Evolutionary conservation across 2,113 vertebrate species (phyloP).

Genomic region (Paraplagusia blochii): DNA sequence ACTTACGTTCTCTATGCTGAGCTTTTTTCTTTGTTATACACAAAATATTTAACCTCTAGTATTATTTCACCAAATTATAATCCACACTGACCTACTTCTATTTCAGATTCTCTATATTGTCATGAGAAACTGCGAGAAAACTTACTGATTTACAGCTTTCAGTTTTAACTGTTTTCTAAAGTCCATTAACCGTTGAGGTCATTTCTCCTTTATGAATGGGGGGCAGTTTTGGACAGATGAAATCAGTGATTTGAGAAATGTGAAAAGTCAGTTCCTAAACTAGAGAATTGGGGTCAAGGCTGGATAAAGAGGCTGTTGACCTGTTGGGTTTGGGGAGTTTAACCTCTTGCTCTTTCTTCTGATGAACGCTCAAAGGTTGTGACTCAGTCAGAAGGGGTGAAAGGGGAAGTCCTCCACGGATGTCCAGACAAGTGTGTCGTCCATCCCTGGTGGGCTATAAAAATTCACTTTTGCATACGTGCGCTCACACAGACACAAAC

Average conservation of each 20-base stretch:
- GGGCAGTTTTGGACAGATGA: background rate
- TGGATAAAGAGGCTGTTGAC: conserved; percentile 60
- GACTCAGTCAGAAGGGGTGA: conserved; percentile 43
- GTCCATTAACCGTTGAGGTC: background rate
- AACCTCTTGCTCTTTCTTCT: conserved; percentile 57
- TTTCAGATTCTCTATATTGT: too few relatives aligned
- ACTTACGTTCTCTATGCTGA: too few relatives aligned
- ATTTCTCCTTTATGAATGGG: background rate
- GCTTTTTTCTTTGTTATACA: too few relatives aligned
- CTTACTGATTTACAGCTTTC: too few relatives aligned
- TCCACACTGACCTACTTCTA: too few relatives aligned
- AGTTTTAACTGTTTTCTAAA: background rate
- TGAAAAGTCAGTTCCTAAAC: conserved; percentile 15
- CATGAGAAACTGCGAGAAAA: too few relatives aligned
- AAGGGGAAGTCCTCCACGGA: conserved; percentile 30
- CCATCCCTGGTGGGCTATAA: background rate
- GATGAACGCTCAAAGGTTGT: conserved; percentile 47
- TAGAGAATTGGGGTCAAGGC: conserved; percentile 10
- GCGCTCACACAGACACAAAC: background rate
- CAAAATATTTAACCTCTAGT: too few relatives aligned
- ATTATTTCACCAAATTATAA: too few relatives aligned
- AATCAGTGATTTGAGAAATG: background rate
- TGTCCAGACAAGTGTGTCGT: conserved; percentile 48
- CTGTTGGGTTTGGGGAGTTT: conserved; percentile 57
- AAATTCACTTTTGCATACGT: conserved; percentile 10